Percentiles rank a stretch among this genome's conserved stretches.
Conservation (phyloP, 2,797 vertebrate genomes). For the Enteromius mattozi region DNA sequence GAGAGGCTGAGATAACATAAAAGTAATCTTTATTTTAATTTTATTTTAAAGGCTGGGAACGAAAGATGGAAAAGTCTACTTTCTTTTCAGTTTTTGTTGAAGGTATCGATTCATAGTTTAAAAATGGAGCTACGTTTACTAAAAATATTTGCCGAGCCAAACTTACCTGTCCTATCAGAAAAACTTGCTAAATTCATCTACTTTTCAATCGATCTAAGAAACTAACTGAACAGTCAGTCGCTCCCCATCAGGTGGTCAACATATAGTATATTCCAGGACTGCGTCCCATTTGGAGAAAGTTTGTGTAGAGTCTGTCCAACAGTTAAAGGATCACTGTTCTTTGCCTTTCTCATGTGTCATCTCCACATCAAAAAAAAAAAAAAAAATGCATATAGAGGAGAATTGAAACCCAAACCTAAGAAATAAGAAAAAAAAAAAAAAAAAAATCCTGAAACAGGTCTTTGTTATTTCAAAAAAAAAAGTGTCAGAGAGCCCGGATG, state of each 20-base stretch:
- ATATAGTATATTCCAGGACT: constrained; percentile 71
- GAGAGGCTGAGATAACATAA: constrained; percentile 68
- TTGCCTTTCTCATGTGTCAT: constrained; percentile 66
- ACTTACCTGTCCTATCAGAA: constrained; percentile 65
- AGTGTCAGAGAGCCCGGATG: constrained; percentile 3
- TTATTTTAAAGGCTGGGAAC: constrained; percentile 73
- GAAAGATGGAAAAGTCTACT: constrained; percentile 66
- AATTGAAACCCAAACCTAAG: constrained; percentile 58
- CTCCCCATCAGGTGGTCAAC: constrained; percentile 67
- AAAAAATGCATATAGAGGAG: constrained; percentile 62
- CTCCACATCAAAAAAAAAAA: constrained; percentile 59
- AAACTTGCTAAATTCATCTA: constrained; percentile 61
- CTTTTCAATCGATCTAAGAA: constrained; percentile 66
- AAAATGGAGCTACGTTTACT: constrained; percentile 75
- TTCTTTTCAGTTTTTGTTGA: no score
- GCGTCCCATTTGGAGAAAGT: constrained; percentile 68
- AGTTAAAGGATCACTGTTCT: constrained; percentile 66
- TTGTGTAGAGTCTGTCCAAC: constrained; percentile 64
- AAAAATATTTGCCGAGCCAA: constrained; percentile 76
- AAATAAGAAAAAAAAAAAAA: constrained; percentile 56
- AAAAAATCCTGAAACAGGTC: constrained; percentile 62
- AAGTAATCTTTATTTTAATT: constrained; percentile 80
- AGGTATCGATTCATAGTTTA: constrained; percentile 67
- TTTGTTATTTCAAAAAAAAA: constrained; percentile 61
- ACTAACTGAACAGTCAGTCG: constrained; percentile 72